Conservation (phyloP, 2,113 vertebrate genomes). For the Octodon degus region DNA sequence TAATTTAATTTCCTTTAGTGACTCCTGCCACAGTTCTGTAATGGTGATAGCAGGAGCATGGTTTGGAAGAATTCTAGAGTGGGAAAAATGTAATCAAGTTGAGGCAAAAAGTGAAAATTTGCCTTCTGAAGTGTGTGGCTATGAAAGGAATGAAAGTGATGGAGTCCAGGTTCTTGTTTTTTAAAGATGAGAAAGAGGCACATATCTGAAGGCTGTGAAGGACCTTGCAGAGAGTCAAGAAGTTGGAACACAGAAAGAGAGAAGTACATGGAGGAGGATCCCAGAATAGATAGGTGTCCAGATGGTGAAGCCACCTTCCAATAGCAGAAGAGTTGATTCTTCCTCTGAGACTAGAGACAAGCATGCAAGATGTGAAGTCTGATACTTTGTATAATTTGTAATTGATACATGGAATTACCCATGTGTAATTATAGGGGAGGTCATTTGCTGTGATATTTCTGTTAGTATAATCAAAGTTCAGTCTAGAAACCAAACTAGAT, state of each 20-base stretch:
- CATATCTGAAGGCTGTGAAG: conserved; percentile 15
- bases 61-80: conserved; percentile 25
- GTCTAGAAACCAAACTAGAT: not conserved
- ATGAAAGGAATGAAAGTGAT: conserved; percentile 16
- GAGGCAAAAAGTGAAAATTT: conserved; percentile 23
- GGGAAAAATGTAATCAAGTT: not conserved
- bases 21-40: conserved; percentile 15
- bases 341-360: conserved; percentile 41
- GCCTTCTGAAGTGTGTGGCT: not conserved
- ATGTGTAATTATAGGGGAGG: not conserved
- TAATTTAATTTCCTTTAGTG: not conserved
- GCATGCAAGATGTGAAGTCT: not conserved
- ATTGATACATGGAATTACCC: not conserved
- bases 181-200: conserved; percentile 30
- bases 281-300: conserved; percentile 22
- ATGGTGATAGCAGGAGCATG: not conserved
- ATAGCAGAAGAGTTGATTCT: not conserved
- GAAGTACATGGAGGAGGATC: not conserved
- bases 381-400: conserved; percentile 26
- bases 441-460: conserved; percentile 25
- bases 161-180: not conserved
- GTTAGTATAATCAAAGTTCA: not conserved
- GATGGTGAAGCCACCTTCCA: conserved; percentile 44
- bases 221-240: conserved; percentile 1
- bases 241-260: conserved; percentile 6